Base-by-base conservation (phyloP, 2,888 invertebrate species). In the Argyra leucocephala region DNA sequence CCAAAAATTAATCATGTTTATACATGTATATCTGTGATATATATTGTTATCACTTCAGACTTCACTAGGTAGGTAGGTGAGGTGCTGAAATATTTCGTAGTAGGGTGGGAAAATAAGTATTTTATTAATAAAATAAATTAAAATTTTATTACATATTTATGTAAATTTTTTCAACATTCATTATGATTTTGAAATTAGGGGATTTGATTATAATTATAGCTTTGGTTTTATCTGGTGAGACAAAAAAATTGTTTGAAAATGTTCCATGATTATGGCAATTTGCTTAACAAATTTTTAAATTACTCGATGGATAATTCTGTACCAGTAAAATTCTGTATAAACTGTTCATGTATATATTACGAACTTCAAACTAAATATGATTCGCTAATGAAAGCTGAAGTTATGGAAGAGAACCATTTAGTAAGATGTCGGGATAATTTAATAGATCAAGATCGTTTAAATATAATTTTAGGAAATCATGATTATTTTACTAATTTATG, bases 381-480 rank as follows among this genome's bases (percentile, higher is more conserved):
- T 9, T 2, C 5, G 12, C 18, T 48, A 18, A 12, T 48, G 48
- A 48, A 48, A 18, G 48, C 12, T 2, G 48, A 18, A 2, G 48
- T 10, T 31, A 6, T 4, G 12, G 12, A 48, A 10, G 15, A 12
- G 1, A 66, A 67, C 10, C 12, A 36, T 2, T n/a, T 23, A 1
- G n/a, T 58, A 1, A 74, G 70, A 59, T 76, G 76, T 57, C 67
- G 72, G 1, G 65, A 68, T 4, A 31, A 22, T 4, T 76, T 72
- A 23, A 72, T 71, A 21, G 72, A 76, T 64, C 71, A 70, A 1
- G 76, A 76, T 69, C 74, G 76, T 22, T 69, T 76, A 5, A 76
- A 76, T 62, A 67, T 76, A 1, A 69, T 76, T 2, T 65, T 68
- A 1, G 73, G 71, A 3, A 72, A 70, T 1, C 70, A 75, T 60